phyloP scores from a whole-genome alignment of 2,797 vertebrate species.

The Pristis pectinata region DNA sequence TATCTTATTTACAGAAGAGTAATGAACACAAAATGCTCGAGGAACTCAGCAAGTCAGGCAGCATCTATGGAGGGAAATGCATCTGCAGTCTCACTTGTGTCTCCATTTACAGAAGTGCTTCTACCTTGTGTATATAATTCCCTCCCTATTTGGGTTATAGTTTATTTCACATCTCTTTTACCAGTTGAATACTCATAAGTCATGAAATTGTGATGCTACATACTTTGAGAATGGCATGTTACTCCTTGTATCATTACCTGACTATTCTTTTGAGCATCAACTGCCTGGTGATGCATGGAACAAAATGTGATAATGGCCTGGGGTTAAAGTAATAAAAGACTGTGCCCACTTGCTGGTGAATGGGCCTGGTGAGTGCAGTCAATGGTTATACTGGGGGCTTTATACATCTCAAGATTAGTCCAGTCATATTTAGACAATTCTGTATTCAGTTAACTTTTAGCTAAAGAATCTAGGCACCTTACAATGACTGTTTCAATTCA shows the following conservation, averaged over 20 bases:
- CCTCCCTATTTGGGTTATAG: not conserved
- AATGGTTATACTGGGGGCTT: no score
- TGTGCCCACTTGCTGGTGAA: not conserved
- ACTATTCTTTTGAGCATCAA: not conserved
- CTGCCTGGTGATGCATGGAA: not conserved
- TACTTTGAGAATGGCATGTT: not conserved
- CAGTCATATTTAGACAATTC: not conserved
- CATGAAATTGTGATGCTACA: not conserved
- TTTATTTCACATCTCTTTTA: not conserved
- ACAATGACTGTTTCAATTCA: not conserved
- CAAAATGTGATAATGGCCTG: not conserved
- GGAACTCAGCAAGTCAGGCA: no score
- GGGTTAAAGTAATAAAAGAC: not conserved
- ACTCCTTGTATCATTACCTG: not conserved
- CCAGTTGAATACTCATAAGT: not conserved
- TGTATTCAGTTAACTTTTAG: not conserved
- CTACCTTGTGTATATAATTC: no score
- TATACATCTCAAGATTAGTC: not conserved
- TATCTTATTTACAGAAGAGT: no score
- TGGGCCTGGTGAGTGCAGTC: not conserved
- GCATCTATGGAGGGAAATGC: no score
- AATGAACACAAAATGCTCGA: no score
- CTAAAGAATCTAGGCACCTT: not conserved
- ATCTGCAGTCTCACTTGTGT: no score
- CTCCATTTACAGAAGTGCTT: no score